phyloP scores from a whole-genome alignment of 2,888 invertebrate genomes.

The Pyrgus malvae region DNA sequence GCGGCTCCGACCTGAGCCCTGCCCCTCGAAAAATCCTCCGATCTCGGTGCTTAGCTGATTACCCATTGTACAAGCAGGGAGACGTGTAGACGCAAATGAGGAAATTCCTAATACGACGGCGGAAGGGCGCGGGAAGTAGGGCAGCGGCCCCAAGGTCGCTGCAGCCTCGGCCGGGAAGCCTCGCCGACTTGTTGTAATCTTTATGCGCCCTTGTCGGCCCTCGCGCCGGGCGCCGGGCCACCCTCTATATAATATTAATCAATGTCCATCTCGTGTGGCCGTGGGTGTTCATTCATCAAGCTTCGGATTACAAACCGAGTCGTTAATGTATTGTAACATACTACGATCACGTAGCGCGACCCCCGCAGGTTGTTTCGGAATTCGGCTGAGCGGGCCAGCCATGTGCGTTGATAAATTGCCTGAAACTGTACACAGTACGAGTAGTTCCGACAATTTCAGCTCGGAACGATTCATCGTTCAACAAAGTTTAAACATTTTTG shows the following conservation, averaged over 20 bases:
- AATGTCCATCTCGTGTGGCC: slow-evolving; percentile 22
- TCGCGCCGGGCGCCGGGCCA: slow-evolving; percentile 27
- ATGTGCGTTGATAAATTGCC: slow-evolving; percentile 4
- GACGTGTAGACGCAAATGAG: slow-evolving; percentile 32
- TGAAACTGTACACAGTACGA: background rate
- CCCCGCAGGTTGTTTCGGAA: background rate
- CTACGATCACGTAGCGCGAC: background rate
- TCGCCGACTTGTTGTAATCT: slow-evolving; percentile 41
- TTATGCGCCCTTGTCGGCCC: slow-evolving; percentile 54
- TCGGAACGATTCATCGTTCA: background rate
- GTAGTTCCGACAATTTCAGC: background rate
- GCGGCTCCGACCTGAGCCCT: slow-evolving; percentile 46
- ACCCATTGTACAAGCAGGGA: slow-evolving; percentile 30
- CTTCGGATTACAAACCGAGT: slow-evolving; percentile 4
- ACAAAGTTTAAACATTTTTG: background rate
- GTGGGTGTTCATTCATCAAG: slow-evolving; percentile 26
- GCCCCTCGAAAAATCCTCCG: slow-evolving; percentile 45
- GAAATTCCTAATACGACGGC: slow-evolving; percentile 31
- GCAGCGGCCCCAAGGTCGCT: slow-evolving; percentile 61
- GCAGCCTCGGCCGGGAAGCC: slow-evolving; percentile 51
- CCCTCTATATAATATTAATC: slow-evolving; percentile 24
- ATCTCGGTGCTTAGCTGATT: slow-evolving; percentile 30
- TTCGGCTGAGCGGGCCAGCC: background rate
- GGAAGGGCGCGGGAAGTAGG: slow-evolving; percentile 48
- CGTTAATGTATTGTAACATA: background rate